phyloP scores from a whole-genome alignment of 2,888 invertebrate species.

The Eupithecia pulchellata region DNA sequence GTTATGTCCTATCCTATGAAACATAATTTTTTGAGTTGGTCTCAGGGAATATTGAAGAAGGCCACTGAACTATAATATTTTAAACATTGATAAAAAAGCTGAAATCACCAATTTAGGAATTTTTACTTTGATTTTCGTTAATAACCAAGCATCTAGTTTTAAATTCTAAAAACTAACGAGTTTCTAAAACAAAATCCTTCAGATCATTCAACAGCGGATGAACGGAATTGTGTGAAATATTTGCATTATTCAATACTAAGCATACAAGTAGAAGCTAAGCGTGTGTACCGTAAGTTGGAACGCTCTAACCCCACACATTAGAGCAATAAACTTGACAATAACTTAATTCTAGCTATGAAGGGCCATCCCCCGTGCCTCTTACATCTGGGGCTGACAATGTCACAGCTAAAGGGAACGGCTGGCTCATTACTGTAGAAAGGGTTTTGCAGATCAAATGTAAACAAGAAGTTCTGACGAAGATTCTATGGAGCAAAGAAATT shows the following conservation, averaged over 20 bases:
- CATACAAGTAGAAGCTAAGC: constrained; percentile 23
- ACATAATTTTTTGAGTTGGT: neutral
- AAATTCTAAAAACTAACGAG: neutral
- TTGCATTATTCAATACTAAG: constrained; percentile 1
- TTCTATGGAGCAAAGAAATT: neutral
- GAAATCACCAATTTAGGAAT: no score
- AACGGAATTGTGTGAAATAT: neutral
- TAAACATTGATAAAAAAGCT: neutral
- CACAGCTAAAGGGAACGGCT: constrained; percentile 16
- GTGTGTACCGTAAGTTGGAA: constrained; percentile 43
- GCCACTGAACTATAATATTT: no score
- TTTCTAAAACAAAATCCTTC: neutral
- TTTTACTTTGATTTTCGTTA: no score
- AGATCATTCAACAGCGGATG: neutral
- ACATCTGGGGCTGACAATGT: constrained; percentile 70
- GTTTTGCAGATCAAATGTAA: neutral
- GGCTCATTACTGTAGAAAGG: neutral
- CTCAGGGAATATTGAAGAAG: no score
- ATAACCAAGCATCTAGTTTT: neutral
- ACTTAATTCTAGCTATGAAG: constrained; percentile 80
- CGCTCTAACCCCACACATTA: constrained; percentile 75
- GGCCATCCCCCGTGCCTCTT: constrained; percentile 69
- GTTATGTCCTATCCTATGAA: neutral
- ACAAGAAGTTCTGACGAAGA: neutral
- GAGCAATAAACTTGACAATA: constrained; percentile 83